Conservation (phyloP, 2,888 invertebrate species). For the Agrochola macilenta region DNA sequence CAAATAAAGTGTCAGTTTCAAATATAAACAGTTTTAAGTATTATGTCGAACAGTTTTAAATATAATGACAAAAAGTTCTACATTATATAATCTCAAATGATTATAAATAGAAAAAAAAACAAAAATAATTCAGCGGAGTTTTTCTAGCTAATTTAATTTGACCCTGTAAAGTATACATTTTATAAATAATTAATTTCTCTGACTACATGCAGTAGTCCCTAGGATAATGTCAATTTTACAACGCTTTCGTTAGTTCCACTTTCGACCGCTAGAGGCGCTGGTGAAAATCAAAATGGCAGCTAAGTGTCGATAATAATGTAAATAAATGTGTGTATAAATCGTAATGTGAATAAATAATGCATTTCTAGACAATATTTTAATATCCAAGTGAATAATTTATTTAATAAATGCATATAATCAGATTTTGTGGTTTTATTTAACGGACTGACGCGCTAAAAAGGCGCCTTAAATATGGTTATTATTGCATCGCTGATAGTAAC, state of each 20-base stretch:
- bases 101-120: too few species aligned
- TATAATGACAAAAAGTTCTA: too few species aligned
- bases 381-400: constrained; percentile 57
- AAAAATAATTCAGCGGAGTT: too few species aligned
- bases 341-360: constrained; percentile 44
- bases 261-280: constrained; percentile 19
- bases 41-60: too few species aligned
- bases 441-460: neutral
- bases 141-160: too few species aligned
- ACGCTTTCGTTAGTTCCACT: neutral
- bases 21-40: too few species aligned
- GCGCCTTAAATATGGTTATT: neutral
- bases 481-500: neutral
- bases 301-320: constrained; percentile 30
- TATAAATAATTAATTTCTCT: neutral
- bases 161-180: too few species aligned
- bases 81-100: too few species aligned
- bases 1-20: too few species aligned
- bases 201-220: neutral
- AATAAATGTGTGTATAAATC: constrained; percentile 29
- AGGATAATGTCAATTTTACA: neutral
- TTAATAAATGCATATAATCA: constrained; percentile 58
- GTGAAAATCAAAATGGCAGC: constrained; percentile 7
- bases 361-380: constrained; percentile 64
- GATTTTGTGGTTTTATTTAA: constrained; percentile 25